These are phyloP conservation scores for Bombylius discolor DNA, from an alignment of 2,888 invertebrate species.

Conservation along the genomic window DNA sequence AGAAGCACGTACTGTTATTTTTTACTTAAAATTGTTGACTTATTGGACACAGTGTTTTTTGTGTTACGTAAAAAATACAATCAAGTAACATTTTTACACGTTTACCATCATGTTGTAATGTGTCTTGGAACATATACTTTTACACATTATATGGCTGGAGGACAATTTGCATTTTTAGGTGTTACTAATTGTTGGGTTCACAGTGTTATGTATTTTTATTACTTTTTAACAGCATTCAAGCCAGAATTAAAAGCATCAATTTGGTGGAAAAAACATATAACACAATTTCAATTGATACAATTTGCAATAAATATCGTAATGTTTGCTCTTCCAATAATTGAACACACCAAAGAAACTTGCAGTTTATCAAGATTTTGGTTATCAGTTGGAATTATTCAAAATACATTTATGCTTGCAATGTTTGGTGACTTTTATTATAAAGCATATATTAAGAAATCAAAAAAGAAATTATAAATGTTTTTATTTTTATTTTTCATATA, in stretches of 20 bases:
- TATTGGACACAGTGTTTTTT: conserved; percentile 57
- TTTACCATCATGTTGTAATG: conserved; percentile 64
- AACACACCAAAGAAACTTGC: conserved; percentile 38
- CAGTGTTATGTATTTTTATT: conserved; percentile 69
- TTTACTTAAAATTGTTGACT: conserved; percentile 48
- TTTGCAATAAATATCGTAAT: conserved; percentile 49
- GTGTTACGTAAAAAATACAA: conserved; percentile 53
- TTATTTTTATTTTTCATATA: no score
- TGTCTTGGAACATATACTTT: conserved; percentile 46
- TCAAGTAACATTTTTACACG: conserved; percentile 54
- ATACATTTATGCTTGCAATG: conserved; percentile 49
- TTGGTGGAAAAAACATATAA: conserved; percentile 79
- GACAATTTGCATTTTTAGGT: conserved; percentile 51
- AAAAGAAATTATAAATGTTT: not conserved
- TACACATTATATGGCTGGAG: conserved; percentile 47
- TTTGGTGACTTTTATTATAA: conserved; percentile 56
- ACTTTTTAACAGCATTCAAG: conserved; percentile 58
- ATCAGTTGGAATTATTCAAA: conserved; percentile 48
- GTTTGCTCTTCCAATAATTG: conserved; percentile 39
- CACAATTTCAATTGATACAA: conserved; percentile 69
- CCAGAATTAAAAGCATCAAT: conserved; percentile 54
- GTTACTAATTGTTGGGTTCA: conserved; percentile 64
- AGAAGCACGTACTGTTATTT: conserved; percentile 42
- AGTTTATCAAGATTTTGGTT: conserved; percentile 44
- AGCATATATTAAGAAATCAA: conserved; percentile 39